Percentiles rank a stretch among this genome's conserved stretches.
Evolutionary conservation across 2,888 invertebrate genomes (phyloP).

Genomic region (Spisula solida): DNA sequence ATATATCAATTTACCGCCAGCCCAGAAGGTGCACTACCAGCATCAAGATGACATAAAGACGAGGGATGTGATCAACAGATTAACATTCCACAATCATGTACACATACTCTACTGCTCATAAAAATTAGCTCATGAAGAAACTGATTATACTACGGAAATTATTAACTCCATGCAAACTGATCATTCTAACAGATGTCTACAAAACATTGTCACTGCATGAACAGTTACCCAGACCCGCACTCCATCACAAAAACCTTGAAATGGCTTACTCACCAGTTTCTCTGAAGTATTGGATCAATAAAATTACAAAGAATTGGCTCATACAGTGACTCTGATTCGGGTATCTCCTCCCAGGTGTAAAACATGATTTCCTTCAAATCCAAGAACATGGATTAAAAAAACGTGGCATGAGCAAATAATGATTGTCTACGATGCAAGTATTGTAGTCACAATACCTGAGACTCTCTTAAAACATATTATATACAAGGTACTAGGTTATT

Average conservation of each 20-base stretch:
- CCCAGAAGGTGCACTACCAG: neutral
- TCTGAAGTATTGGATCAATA: neutral
- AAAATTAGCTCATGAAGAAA: constrained; percentile 5
- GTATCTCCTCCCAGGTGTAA: constrained; percentile 5
- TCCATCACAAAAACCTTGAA: neutral
- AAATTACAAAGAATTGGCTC: neutral
- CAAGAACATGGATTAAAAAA: neutral
- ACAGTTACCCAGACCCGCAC: neutral
- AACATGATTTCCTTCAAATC: neutral
- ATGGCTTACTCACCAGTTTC: neutral
- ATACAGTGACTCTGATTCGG: neutral
- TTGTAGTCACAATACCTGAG: neutral
- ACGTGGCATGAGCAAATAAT: neutral
- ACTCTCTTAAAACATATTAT: neutral
- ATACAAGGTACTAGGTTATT: neutral
- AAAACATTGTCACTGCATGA: constrained; percentile 11
- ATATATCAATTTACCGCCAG: constrained; percentile 15
- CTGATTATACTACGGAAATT: neutral
- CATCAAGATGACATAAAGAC: neutral
- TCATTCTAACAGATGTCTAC: neutral
- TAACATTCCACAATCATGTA: neutral
- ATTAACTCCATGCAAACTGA: neutral
- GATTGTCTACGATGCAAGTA: neutral
- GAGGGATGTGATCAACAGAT: neutral
- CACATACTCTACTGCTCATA: neutral